Evolutionary conservation across 2,888 invertebrate species (phyloP).

Genomic region (Ennomos quercinarius): DNA sequence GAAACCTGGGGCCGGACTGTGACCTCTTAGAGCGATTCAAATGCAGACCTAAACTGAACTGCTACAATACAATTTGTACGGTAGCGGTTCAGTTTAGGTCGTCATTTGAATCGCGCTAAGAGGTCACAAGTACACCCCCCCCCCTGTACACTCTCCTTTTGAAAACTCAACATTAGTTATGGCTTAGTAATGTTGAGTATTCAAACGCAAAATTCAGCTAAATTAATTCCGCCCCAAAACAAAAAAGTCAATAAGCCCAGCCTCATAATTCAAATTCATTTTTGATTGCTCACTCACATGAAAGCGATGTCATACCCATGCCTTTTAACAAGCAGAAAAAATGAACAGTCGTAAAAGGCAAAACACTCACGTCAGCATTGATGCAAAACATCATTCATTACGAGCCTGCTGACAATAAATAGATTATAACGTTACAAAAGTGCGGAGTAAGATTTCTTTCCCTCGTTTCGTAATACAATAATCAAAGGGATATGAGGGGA

Average conservation of each 20-base stretch:
- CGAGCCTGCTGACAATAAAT: constrained; percentile 76
- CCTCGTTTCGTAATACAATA: constrained; percentile 80
- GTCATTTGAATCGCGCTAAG: too few species aligned
- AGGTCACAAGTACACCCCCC: too few species aligned
- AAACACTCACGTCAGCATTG: constrained; percentile 69
- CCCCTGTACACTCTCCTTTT: not conserved
- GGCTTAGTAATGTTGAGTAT: too few species aligned
- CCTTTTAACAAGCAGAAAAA: constrained; percentile 66
- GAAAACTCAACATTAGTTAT: constrained; percentile 24
- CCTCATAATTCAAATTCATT: constrained; percentile 59
- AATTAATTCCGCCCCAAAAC: constrained; percentile 43
- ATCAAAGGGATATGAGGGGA: constrained; percentile 82
- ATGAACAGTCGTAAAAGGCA: constrained; percentile 52
- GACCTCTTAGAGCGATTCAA: too few species aligned
- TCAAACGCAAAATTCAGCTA: constrained; percentile 1
- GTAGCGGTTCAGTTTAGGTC: too few species aligned
- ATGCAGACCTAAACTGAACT: too few species aligned
- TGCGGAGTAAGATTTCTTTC: constrained; percentile 72
- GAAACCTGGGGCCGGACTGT: too few species aligned
- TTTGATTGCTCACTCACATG: constrained; percentile 68
- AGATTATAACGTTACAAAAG: constrained; percentile 78
- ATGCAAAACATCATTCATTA: constrained; percentile 81
- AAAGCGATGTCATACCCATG: constrained; percentile 62
- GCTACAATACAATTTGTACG: too few species aligned
- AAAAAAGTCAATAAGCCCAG: constrained; percentile 50